Base-by-base conservation (phyloP, 2,113 vertebrate genomes). In the Perca flavescens region DNA sequence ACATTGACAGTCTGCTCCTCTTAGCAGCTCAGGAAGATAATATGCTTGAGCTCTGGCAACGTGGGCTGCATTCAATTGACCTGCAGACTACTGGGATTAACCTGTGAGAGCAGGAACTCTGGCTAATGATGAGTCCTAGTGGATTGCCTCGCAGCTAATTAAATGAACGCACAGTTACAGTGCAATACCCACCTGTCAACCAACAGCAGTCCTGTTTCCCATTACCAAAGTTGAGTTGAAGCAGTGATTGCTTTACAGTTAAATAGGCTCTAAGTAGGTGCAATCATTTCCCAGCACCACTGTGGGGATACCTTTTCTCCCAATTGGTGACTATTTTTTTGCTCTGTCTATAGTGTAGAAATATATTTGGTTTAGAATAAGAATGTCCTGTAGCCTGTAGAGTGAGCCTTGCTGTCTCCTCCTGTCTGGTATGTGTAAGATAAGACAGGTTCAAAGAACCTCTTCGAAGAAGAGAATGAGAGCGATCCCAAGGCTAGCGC, bases 111-210 rank as follows among this genome's bases (percentile, higher is more conserved):
- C 67, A 78, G 66, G 34, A 36, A 65, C 71, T 82, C 65, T 15
- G 62, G 47, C 67, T 89, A 84, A 89, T 80, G 61, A 87, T 67
- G 66, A 87, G 79, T 36, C 76, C 70, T 43, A 5, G 75, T 50
- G 75, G 78, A 75, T 83, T 78, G 58, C 49, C 77, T 70, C 66
- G 65, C 52, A 49, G 76, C 80, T 84, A 89, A 90, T 93, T 73
- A 81, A 88, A 84, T 78, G 16, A 77, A 58, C 1, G 36, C 80
- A 85, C 16, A 61, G 73, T 83, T 85, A 36, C 61, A 79, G 56
- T 52, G 47, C 40, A 43, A 52, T 43, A 28, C 22, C 72, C 34
- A 83, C 58, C 65, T 76, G 54, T 67, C 71, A 65, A 36, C 78
- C 69, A 64, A 47, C 34, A 46, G 49, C 21, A 69, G 50, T 50